Evolutionary conservation across 2,888 invertebrate genomes (phyloP), one percentile per base, ranked within the genome.

Genomic region (Drosophila cracens): DNA sequence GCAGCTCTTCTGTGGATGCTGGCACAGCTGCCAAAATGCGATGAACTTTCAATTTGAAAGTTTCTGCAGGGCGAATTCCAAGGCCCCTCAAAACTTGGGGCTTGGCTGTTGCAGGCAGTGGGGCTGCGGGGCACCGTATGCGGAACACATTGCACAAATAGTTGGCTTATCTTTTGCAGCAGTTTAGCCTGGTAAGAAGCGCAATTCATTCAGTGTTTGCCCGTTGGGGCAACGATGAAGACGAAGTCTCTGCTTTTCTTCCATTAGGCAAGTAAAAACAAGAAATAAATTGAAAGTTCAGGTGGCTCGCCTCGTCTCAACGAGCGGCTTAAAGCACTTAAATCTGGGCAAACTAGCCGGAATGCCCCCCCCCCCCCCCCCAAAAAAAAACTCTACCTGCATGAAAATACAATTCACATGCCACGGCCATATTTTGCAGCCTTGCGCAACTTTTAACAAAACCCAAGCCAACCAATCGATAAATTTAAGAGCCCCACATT

Each of bases 401-500:
- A 79, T 43, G 73, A 87, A 84, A 83, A 82, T 80, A 80, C 80
- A 77, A 69, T 75, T 83, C 85, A 57, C 76, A 78, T 81, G 68
- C 81, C 72, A 69, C 58, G 67, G 70, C 69, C 68, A 87, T 83
- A 83, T 83, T 79, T 86, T 86, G 56, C 29, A 29, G 56, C 25
- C 53, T 81, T 67, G 68, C 46, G 75, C 63, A 83, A 81, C 75
- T 83, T 87, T 84, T 75, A 64, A 21, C 36, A 38, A 56, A 56
- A 8, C 27, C 36, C 65, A 61, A 49, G 70, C 64, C 81, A 82
- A 76, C 71, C 88, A 87, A 87, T 87, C 86, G 88, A 89, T 87
- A 87, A 87, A 87, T 85, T 89, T 82, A 89, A 89, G 86, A 82
- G 81, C 83, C 79, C 79, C 74, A 87, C 87, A 89, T 87, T 89